Base-by-base conservation (phyloP, 2,797 vertebrate species). In the Hemitrygon akajei region DNA sequence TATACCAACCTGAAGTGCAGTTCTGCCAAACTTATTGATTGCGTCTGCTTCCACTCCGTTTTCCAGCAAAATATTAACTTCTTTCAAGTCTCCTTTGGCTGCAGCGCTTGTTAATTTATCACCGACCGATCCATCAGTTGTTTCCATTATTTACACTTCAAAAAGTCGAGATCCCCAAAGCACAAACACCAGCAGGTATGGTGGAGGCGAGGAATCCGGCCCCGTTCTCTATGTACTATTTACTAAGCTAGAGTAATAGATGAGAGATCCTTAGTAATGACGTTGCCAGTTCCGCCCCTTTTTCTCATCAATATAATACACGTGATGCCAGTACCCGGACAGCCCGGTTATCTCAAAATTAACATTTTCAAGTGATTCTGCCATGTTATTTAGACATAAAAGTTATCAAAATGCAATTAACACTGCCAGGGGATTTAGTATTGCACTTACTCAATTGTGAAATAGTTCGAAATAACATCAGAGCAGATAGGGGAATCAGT, bases 1-100 rank as follows among this genome's bases (percentile, higher is more conserved):
- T 80, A 95, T 96, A 98, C 98, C 95, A 96, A 99, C 98, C 98
- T 99, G 99, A 95, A 99, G 95, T 95, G 99, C 95, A 95, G 98
- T 99, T 96, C 98, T 98, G 94, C 96, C 97, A 96, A 96, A 98
- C 95, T 25, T 95, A 96, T 99, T 99, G 94, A 94, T 95, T 94
- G 96, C 97, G 97, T 98, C 98, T 95, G 98, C 97, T 96, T 98
- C 96, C 96, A 97, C 96, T 96, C 97, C 97, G 94, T 95, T 96
- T 96, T 97, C 94, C 96, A 99, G 97, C 95, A 98, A 97, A 95
- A 93, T 94, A 95, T 96, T 95, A 94, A 98, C 97, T 95, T 96
- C 94, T 94, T 94, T 94, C 95, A 98, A 95, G 94, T 98, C 96
- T 96, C 98, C 98, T 94, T 95, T 96, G 95, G 98, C 99, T 97